These are phyloP conservation scores for Limnothrissa miodon DNA, from an alignment of 2,113 vertebrate species.

Conservation along the genomic window DNA sequence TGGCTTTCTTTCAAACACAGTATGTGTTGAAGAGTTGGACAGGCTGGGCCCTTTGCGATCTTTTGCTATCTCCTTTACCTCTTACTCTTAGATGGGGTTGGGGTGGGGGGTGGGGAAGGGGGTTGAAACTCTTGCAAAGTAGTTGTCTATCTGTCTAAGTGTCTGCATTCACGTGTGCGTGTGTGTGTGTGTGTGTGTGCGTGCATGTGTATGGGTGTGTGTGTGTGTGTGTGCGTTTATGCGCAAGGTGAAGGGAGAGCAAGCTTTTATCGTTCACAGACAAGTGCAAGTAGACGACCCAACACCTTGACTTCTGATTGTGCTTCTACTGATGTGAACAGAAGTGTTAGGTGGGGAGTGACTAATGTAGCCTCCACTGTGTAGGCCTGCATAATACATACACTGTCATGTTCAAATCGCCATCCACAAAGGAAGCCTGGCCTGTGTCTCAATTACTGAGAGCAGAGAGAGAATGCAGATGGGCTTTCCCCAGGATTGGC, in stretches of 20 bases:
- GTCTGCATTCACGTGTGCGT: constrained; percentile 23
- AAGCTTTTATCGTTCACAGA: neutral
- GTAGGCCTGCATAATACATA: constrained; percentile 52
- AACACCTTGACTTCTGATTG: neutral
- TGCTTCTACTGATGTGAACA: neutral
- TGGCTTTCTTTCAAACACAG: neutral
- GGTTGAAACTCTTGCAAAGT: neutral
- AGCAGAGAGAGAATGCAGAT: neutral
- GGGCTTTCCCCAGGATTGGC: neutral
- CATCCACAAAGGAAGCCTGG: constrained; percentile 33
- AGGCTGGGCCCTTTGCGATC: neutral
- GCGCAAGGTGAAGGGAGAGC: neutral
- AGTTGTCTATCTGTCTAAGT: neutral
- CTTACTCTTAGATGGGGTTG: neutral
- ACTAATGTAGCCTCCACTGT: constrained; percentile 29
- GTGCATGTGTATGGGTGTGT: constrained; percentile 19
- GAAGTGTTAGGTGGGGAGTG: neutral
- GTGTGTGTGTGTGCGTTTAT: neutral
- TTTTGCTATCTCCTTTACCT: neutral
- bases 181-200: constrained; percentile 6
- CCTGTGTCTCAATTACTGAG: constrained; percentile 44
- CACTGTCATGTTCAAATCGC: constrained; percentile 48
- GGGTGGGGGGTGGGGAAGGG: no score
- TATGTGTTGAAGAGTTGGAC: neutral
- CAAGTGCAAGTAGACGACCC: neutral